Percentiles rank a stretch among this genome's conserved stretches.
phyloP scores from a whole-genome alignment of 2,888 invertebrate species.

The Ectobius pallidus region DNA sequence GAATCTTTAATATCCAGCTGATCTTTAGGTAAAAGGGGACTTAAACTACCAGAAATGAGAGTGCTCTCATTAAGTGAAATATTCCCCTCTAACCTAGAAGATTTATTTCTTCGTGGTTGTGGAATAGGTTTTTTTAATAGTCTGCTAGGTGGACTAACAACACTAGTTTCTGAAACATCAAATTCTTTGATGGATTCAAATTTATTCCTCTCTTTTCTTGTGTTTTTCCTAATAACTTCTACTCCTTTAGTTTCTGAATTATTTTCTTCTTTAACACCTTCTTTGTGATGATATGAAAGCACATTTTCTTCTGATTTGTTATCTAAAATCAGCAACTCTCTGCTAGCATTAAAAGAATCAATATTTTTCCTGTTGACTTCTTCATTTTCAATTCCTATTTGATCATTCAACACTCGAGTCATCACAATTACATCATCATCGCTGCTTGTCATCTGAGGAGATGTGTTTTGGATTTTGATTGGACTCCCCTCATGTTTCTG shows the following conservation, averaged over 20 bases:
- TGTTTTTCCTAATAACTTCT: not conserved
- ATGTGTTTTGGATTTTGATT: not conserved
- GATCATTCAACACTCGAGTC: not conserved
- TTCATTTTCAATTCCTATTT: not conserved
- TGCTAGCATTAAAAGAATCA: not conserved
- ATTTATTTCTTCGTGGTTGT: constrained; percentile 27
- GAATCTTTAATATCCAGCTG: not conserved
- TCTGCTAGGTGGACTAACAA: not conserved
- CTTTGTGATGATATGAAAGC: not conserved
- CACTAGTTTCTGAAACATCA: not conserved
- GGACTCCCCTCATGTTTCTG: not conserved
- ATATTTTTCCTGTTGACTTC: not conserved
- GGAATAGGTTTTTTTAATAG: constrained; percentile 31
- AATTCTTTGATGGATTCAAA: not conserved
- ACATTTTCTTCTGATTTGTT: constrained; percentile 9
- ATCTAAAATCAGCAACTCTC: not conserved
- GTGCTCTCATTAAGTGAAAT: not conserved
- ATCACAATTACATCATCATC: not conserved
- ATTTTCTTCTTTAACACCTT: not conserved
- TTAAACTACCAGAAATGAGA: not conserved
- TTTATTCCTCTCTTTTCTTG: not conserved
- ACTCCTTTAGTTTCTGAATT: not conserved
- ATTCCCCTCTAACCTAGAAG: not conserved
- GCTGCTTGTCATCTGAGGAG: not conserved
- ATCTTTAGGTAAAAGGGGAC: not conserved